Conservation (phyloP, 2,113 vertebrate species). For the Sminthopsis crassicaudata region DNA sequence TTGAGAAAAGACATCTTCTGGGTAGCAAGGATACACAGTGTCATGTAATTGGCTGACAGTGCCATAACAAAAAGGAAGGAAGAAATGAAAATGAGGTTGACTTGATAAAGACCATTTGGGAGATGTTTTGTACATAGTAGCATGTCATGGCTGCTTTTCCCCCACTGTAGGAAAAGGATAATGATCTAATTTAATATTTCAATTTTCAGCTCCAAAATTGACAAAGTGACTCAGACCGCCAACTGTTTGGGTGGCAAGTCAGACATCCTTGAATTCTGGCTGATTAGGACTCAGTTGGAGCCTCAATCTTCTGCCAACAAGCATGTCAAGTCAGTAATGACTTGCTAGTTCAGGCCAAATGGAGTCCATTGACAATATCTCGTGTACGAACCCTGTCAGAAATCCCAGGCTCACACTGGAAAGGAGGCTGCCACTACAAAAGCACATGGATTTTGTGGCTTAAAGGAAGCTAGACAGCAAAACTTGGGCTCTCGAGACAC, state of each 20-base stretch:
- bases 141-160: neutral
- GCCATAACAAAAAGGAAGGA: neutral
- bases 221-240: neutral
- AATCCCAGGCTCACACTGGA: neutral
- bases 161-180: neutral
- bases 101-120: neutral
- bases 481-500: neutral
- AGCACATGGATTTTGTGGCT: neutral
- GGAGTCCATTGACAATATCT: neutral
- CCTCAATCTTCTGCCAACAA: neutral
- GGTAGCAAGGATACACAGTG: neutral
- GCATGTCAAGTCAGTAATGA: neutral
- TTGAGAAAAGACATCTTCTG: neutral
- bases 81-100: neutral
- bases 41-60: neutral
- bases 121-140: neutral
- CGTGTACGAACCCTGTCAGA: neutral
- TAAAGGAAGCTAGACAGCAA: neutral
- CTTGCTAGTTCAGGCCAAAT: neutral
- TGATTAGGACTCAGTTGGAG: neutral
- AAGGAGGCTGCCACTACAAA: slow-evolving; percentile 6
- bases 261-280: neutral
- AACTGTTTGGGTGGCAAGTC: neutral
- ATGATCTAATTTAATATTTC: neutral
- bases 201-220: neutral